Evolutionary conservation across 2,797 vertebrate genomes (phyloP), one percentile per base, ranked within the genome.

Genomic region (Nyctibius grandis): DNA sequence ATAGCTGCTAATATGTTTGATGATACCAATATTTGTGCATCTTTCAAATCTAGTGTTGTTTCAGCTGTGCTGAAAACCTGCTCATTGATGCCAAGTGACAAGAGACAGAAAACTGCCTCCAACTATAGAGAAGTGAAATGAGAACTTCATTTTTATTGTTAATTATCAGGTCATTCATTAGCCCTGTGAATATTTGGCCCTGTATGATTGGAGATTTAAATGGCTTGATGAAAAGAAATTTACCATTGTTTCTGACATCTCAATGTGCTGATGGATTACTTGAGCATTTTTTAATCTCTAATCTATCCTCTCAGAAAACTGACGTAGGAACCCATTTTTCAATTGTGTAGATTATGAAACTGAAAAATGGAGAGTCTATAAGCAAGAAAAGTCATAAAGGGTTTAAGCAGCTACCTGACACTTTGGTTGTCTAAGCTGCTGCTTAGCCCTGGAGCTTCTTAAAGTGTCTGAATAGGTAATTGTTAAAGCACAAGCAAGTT

Each of bases 51-150:
- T 57, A 51, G 38, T 47, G 63, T 88, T 92, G 38, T 92, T 91
- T 93, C 68, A 80, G 85, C 75, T 91, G 90, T 80, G 48, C 68
- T 83, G 64, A 38, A 95, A 93, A 80, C 72, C 68, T 85, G 47
- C 51, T 94, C 68, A 48, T 70, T 59, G 92, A 85, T 73, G 88
- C 26, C 61, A 87, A 87, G 33, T 90, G 60, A 89, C 54, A 78
- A 63, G 38, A 94, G 87, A 68, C 36, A 85, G 47, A 77, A 77
- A 91, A 85, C 23, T 74, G 61, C 60, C 47, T 93, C 93, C 63
- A 80, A 59, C 51, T 68, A 44, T 1, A 73, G 20, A 65, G 38
- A 90, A 89, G 91, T 88, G 20, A 65, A 91, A 76, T 45, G 79
- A 85, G 25, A 89, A 67, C 47, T 38, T 81, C 9, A 42, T 69